Evolutionary conservation across 2,888 invertebrate genomes (phyloP).

Genomic region (Drosophila subsilvestris): DNA sequence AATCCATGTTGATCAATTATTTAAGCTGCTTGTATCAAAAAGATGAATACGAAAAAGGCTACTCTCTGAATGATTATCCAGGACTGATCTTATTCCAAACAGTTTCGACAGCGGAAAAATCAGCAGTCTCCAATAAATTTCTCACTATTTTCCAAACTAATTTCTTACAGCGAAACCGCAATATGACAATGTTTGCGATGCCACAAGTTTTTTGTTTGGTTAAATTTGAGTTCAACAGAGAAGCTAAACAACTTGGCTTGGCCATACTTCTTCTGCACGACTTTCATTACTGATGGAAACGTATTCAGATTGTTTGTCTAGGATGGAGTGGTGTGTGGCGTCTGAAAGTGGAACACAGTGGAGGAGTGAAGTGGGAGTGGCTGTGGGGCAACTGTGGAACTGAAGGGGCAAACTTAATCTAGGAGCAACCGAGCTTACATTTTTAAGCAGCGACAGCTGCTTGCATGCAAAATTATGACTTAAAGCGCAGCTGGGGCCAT

Average conservation of each 20-base stretch:
- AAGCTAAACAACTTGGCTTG: neutral
- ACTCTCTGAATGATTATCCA: too few species aligned
- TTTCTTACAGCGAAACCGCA: neutral
- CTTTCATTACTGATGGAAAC: slow-evolving; percentile 6
- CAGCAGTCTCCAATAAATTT: neutral
- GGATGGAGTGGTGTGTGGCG: neutral
- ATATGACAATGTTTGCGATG: neutral
- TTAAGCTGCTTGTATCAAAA: too few species aligned
- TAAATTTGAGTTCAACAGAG: neutral
- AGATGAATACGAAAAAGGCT: too few species aligned
- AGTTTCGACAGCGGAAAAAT: too few species aligned
- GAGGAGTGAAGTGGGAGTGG: too few species aligned
- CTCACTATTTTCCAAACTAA: neutral
- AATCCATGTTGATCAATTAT: neutral
- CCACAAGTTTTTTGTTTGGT: neutral
- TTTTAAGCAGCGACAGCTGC: slow-evolving; percentile 76
- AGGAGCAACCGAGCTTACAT: slow-evolving; percentile 64
- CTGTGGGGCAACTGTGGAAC: neutral
- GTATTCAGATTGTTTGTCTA: slow-evolving; percentile 6
- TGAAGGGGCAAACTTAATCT: slow-evolving; percentile 55
- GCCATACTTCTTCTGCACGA: neutral
- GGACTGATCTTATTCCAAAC: too few species aligned
- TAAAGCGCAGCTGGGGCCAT: slow-evolving; percentile 74
- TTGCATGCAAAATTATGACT: slow-evolving; percentile 78
- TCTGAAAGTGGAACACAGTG: neutral